phyloP scores from a whole-genome alignment of 2,113 vertebrate species.

The Ictidomys tridecemlineatus region DNA sequence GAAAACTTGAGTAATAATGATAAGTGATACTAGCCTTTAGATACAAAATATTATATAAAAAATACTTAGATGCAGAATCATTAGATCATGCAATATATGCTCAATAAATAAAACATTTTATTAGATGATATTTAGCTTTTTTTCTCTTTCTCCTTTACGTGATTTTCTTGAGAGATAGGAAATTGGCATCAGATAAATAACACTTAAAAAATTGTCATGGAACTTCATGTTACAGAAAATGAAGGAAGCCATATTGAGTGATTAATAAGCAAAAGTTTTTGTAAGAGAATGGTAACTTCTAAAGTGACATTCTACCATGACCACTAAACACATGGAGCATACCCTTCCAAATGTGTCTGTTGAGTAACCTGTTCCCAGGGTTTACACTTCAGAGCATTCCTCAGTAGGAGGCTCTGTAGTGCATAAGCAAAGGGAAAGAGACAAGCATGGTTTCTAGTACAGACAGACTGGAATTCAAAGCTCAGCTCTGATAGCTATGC shows the following conservation, averaged over 20 bases:
- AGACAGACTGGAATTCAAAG: background rate
- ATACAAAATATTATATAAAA: background rate
- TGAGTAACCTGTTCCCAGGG: background rate
- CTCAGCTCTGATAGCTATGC: background rate
- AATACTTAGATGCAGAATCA: background rate
- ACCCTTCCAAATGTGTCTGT: background rate
- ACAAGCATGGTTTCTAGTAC: background rate
- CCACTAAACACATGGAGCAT: background rate
- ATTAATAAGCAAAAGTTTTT: background rate
- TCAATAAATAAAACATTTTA: background rate
- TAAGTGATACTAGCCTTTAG: background rate
- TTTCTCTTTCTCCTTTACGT: background rate
- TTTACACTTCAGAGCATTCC: background rate
- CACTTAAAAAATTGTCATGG: background rate
- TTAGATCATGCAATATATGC: background rate
- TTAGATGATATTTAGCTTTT: background rate
- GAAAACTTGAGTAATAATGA: background rate
- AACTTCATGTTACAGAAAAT: constrained; percentile 3
- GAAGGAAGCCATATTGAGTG: background rate
- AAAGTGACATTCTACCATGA: background rate
- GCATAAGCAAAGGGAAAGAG: background rate
- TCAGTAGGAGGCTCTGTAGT: background rate
- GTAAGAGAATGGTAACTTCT: background rate
- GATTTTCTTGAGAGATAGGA: constrained; percentile 29
- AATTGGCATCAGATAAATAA: background rate